Percentiles rank a stretch among this genome's conserved stretches.
These are phyloP conservation scores for Heliconius melpomene DNA, from an alignment of 1,140 invertebrate genomes.

Conservation along the genomic window DNA sequence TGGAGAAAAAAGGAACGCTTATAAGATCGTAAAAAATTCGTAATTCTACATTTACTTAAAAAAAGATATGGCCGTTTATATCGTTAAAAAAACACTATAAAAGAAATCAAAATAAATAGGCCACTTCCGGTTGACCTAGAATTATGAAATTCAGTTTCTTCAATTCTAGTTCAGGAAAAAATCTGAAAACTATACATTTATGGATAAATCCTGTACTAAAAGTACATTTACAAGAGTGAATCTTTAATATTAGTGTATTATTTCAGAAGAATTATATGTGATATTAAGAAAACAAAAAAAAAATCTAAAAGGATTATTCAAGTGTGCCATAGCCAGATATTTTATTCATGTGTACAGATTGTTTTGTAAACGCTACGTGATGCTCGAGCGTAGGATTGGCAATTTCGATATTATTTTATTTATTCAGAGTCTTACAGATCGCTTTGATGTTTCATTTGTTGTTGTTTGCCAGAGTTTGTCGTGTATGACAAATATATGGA, in stretches of 20 bases:
- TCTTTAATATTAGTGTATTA: not conserved
- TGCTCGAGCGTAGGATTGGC: slow-evolving; percentile 35
- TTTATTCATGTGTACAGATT: slow-evolving; percentile 42
- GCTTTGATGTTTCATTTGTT: slow-evolving; percentile 35
- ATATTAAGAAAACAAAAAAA: not conserved
- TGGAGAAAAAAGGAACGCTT: too few species aligned
- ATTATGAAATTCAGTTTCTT: too few species aligned
- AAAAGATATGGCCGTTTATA: too few species aligned
- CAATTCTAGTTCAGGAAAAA: too few species aligned
- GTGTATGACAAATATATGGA: slow-evolving; percentile 19
- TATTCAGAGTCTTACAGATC: slow-evolving; percentile 35
- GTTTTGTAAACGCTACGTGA: slow-evolving; percentile 41
- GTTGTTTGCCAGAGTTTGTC: slow-evolving; percentile 15
- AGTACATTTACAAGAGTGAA: too few species aligned
- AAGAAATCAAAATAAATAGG: too few species aligned
- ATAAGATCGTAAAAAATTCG: too few species aligned
- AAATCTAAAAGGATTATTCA: slow-evolving; percentile 35
- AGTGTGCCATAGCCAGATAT: slow-evolving; percentile 33
- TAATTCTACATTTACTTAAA: too few species aligned
- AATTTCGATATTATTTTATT: slow-evolving; percentile 41
- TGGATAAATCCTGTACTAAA: too few species aligned
- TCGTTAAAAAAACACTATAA: too few species aligned
- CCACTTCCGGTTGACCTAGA: too few species aligned
- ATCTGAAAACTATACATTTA: too few species aligned
- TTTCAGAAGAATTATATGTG: not conserved